phyloP scores from a whole-genome alignment of 2,888 invertebrate species.

The Gandaritis pyraliata region DNA sequence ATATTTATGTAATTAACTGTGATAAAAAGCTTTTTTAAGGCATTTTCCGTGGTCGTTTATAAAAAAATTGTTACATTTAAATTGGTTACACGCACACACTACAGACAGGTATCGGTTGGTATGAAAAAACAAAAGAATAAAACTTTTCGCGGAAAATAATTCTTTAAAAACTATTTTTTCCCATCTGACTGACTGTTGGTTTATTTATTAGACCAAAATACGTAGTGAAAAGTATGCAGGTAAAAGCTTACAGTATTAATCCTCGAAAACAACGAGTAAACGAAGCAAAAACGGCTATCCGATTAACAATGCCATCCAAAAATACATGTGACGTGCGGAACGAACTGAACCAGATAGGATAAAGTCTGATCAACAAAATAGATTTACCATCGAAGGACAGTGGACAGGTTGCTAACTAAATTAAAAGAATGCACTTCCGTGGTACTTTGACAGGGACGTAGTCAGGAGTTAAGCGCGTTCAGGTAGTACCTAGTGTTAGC shows the following conservation, averaged over 20 bases:
- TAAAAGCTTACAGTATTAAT: background rate
- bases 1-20: constrained; percentile 8
- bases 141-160: no score
- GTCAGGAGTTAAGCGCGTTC: background rate
- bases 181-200: no score
- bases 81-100: background rate
- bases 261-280: background rate
- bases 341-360: constrained; percentile 25
- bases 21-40: constrained; percentile 1
- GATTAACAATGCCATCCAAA: constrained; percentile 17
- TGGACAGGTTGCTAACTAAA: constrained; percentile 27
- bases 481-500: no score
- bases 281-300: constrained; percentile 13
- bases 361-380: constrained; percentile 39
- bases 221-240: background rate
- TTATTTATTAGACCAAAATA: background rate
- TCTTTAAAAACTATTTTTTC: no score
- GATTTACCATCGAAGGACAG: constrained; percentile 36
- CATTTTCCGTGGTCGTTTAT: background rate
- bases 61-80: background rate
- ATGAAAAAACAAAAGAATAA: no score
- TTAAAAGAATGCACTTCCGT: constrained; percentile 33
- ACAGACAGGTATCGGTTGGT: background rate
- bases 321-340: constrained; percentile 15
- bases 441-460: constrained; percentile 12